These are phyloP conservation scores for Crocuta crocuta DNA, from an alignment of 2,113 vertebrate species.

Conservation along the genomic window DNA sequence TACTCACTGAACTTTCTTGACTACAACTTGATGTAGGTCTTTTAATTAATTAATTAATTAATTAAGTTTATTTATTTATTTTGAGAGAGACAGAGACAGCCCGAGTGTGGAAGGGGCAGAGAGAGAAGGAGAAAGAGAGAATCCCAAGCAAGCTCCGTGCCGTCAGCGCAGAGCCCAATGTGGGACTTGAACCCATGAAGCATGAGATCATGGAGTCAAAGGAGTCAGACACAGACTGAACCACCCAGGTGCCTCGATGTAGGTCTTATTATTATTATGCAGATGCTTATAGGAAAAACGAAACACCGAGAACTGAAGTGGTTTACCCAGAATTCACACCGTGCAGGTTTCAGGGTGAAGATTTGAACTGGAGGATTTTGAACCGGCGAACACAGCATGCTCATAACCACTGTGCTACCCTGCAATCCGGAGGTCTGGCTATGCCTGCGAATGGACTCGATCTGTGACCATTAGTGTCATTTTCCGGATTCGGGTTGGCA, in stretches of 20 bases:
- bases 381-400: accelerated
- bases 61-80: too few species aligned
- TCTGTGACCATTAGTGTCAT: not conserved
- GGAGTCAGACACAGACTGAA: too few species aligned
- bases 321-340: not conserved
- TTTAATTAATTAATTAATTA: too few species aligned
- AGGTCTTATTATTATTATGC: not conserved
- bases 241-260: not conserved
- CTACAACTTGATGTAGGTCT: too few species aligned
- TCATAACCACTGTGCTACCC: not conserved
- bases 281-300: not conserved
- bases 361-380: not conserved
- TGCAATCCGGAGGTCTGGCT: not conserved
- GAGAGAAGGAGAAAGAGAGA: too few species aligned
- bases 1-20: not conserved
- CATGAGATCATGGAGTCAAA: too few species aligned
- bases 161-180: too few species aligned
- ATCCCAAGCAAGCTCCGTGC: too few species aligned
- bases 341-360: too few species aligned
- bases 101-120: too few species aligned
- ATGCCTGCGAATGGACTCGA: not conserved
- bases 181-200: too few species aligned
- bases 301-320: not conserved
- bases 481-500: not conserved
- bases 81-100: too few species aligned